Evolutionary conservation across 2,113 vertebrate species (phyloP), one percentile per base, ranked within the genome.

Genomic region (Pelvicachromis taeniatus): DNA sequence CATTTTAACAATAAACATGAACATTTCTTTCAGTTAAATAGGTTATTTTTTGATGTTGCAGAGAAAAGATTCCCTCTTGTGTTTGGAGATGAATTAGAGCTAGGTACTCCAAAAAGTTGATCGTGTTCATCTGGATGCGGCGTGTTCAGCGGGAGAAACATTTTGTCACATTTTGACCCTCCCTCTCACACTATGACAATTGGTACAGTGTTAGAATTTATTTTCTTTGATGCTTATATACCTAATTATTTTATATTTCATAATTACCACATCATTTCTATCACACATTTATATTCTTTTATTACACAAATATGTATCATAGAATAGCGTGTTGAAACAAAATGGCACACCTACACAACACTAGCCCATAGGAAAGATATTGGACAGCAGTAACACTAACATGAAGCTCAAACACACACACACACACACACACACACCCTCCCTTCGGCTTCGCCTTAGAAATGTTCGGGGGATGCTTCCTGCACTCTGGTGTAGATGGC

Each of bases 371-470:
- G 35, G 3, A 35, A 35, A 8, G 9, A 35, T 35, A 35, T 35
- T 35, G 35, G 8, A 35, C 35, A 9, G 35, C 9, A 35, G 35
- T 35, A 35, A 35, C 35, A 35, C 35, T 35, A 35, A 35, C 35
- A 35, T 31, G n/a, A 35, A 29, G 58, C 58, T n/a, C 0, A 52
- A 52, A 52, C 19, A 52, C n/a, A n/a, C n/a, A n/a, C n/a, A n/a
- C n/a, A n/a, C n/a, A n/a, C n/a, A 26, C 26, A 26, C 26, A 26
- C 26, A 26, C 26, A 26, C 26, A 26, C 26, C 26, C 26, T 26
- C 8, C 50, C 17, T 17, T 17, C 1, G 52, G 19, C 31, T 31
- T 17, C 0, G 4, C 19, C 59, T 63, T 63, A 38, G 0, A 33
- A 63, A 63, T 63, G 59, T 63, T 63, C 21, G 33, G 19, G 33